Evolutionary conservation across 2,888 invertebrate genomes (phyloP), one percentile per base, ranked within the genome.

Genomic region (Mythimna pallens): DNA sequence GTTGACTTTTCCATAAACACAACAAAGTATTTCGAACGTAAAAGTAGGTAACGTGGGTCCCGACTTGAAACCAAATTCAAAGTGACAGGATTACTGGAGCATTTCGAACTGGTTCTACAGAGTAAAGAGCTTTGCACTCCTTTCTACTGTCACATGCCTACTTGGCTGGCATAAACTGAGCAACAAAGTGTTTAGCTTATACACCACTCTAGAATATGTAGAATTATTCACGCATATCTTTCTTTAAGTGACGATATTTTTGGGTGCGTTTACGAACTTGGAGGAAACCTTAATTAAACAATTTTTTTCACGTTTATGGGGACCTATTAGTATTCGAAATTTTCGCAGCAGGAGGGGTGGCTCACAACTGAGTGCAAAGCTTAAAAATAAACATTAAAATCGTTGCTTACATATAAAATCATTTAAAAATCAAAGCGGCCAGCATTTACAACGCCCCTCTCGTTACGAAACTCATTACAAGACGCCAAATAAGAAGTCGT

Each of bases 401-500:
- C 70, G 76, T 78, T 81, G 69, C 73, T 78, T 82, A 86, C 84
- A 86, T 87, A 88, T 82, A 81, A 89, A 89, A 89, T 88, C 84
- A 89, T 89, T 89, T 89, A 89, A 90, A 88, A 91, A 92, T 92
- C 91, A 93, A 93, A 92, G 90, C 87, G 82, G 82, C 83, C 84
- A 90, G 85, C 84, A 86, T 89, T 88, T 86, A 88, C 87, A 86
- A 86, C 87, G 87, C 90, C 91, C 92, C 88, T 89, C 89, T 91
- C 89, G 87, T 92, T 91, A 92, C 91, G 92, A 94, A 95, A 95
- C 95, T 96, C 95, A 95, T 95, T 95, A 95, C 92, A 93, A 90
- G 89, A 92, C 88, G 88, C 92, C 92, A 94, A 95, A 95, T 94
- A 95, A 94, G 93, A 93, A 93, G 92, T 93, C 93, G 91, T 94